Evolutionary conservation across 2,888 invertebrate genomes (phyloP).

Genomic region (Catocala sponsa): DNA sequence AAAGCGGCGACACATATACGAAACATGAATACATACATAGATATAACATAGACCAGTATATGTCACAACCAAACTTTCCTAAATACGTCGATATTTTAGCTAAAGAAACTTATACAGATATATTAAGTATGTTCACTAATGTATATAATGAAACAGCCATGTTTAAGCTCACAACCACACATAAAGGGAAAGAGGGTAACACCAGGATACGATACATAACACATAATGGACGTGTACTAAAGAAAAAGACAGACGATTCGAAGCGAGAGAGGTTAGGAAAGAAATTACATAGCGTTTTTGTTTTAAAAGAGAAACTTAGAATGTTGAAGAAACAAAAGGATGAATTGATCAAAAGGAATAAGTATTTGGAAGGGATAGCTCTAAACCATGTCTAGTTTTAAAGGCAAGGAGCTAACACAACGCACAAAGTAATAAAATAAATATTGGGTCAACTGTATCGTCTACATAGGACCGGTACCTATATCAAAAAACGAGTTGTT

Average conservation of each 20-base stretch:
- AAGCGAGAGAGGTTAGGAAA: slow-evolving; percentile 36
- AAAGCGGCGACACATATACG: slow-evolving; percentile 31
- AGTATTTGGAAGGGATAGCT: slow-evolving; percentile 41
- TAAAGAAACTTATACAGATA: slow-evolving; percentile 55
- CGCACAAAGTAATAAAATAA: too few species aligned
- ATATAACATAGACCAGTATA: slow-evolving; percentile 62
- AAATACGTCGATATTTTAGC: slow-evolving; percentile 60
- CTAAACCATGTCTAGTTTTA: slow-evolving; percentile 22
- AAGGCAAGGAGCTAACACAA: not conserved
- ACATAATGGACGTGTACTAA: slow-evolving; percentile 47
- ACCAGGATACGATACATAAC: slow-evolving; percentile 62
- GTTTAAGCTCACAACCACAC: slow-evolving; percentile 64
- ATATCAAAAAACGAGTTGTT: too few species aligned
- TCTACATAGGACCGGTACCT: too few species aligned
- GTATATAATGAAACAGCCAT: slow-evolving; percentile 62
- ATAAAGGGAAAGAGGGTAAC: slow-evolving; percentile 58
- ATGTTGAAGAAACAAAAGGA: slow-evolving; percentile 37
- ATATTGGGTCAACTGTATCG: too few species aligned
- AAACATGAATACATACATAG: slow-evolving; percentile 62
- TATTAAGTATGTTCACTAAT: slow-evolving; percentile 58
- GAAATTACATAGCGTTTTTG: slow-evolving; percentile 40
- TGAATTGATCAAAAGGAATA: slow-evolving; percentile 36
- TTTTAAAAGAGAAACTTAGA: slow-evolving; percentile 45
- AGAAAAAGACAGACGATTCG: slow-evolving; percentile 40
- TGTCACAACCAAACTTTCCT: slow-evolving; percentile 59